Evolutionary conservation across 2,888 invertebrate genomes (phyloP).

Genomic region (Aleiodes alternator): DNA sequence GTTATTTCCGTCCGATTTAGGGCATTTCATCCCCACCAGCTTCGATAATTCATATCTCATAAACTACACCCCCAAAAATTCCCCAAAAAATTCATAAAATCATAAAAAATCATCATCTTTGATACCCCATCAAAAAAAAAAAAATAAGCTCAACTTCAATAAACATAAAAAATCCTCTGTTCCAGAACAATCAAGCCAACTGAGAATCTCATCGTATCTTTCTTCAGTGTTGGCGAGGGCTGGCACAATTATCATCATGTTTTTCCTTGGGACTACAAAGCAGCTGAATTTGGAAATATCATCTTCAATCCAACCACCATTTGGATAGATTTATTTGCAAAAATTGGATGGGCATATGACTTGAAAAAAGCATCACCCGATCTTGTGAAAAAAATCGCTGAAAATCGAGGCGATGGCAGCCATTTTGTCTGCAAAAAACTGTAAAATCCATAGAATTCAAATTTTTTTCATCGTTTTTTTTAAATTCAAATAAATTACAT

Average conservation of each 20-base stretch:
- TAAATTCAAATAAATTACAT: no score
- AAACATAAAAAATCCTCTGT: no score
- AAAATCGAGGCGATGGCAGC: constrained; percentile 78
- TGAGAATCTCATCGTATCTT: constrained; percentile 62
- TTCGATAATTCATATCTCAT: no score
- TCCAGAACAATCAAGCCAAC: constrained; percentile 60
- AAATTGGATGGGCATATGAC: constrained; percentile 87
- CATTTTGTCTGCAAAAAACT: constrained; percentile 45
- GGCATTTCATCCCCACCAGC: no score
- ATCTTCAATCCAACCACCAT: constrained; percentile 83
- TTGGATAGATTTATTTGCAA: constrained; percentile 83
- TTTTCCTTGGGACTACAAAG: constrained; percentile 75
- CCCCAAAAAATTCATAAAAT: no score
- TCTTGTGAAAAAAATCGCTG: constrained; percentile 76
- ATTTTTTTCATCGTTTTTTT: no score
- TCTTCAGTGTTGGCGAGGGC: constrained; percentile 74
- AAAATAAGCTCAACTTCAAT: no score
- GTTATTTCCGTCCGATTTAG: no score
- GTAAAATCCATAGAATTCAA: no score
- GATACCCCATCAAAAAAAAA: no score
- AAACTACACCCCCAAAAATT: no score
- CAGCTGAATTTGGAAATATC: constrained; percentile 72
- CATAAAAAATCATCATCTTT: no score
- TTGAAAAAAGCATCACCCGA: constrained; percentile 81
- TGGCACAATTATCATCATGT: constrained; percentile 79